Evolutionary conservation across 2,113 vertebrate genomes (phyloP).

Genomic region (Rhombomys opimus): DNA sequence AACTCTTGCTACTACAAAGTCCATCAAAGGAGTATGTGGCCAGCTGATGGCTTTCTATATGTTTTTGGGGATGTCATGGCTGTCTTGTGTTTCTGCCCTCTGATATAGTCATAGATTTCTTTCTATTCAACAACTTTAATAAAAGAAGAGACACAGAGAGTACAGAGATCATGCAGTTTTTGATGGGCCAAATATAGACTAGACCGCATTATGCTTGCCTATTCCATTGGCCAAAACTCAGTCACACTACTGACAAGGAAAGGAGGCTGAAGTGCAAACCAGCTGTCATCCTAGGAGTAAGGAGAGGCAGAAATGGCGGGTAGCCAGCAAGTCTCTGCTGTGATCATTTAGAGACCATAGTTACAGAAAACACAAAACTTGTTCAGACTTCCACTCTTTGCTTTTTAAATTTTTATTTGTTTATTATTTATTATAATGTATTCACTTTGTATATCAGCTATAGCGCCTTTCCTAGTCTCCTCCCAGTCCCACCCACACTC

Average conservation of each 20-base stretch:
- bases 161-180: background rate
- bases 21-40: background rate
- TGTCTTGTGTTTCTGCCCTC: background rate
- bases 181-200: background rate
- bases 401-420: background rate
- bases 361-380: background rate
- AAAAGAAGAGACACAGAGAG: background rate
- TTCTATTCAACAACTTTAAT: background rate
- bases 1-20: conserved; percentile 5
- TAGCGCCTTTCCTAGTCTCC: too few species aligned
- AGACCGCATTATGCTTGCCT: background rate
- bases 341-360: background rate
- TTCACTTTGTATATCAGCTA: too few species aligned
- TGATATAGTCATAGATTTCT: background rate
- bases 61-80: background rate
- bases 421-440: too few species aligned
- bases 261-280: background rate
- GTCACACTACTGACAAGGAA: background rate
- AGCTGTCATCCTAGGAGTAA: background rate
- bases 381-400: background rate
- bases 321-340: background rate
- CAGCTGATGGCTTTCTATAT: background rate
- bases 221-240: background rate
- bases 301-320: background rate
- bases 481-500: too few species aligned